These are phyloP conservation scores for Sphaerophoria rueppellii DNA, from an alignment of 2,888 invertebrate species.

Conservation along the genomic window DNA sequence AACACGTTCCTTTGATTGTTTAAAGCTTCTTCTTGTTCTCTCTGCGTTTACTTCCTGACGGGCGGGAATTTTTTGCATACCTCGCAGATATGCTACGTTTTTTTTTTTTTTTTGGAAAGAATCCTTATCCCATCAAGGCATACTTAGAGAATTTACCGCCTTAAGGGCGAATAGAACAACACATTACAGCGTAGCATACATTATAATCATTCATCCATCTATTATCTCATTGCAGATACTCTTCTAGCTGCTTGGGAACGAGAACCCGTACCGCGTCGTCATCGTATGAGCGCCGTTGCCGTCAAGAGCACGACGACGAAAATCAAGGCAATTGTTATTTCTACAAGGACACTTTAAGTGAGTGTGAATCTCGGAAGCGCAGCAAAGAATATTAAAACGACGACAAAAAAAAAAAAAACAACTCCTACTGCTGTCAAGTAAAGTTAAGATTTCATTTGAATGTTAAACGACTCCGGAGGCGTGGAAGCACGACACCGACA, in stretches of 20 bases:
- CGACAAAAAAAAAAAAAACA: constrained; percentile 9
- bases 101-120: constrained; percentile 23
- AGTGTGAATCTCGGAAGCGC: constrained; percentile 68
- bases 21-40: constrained; percentile 70
- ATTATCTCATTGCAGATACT: constrained; percentile 76
- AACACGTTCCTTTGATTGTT: constrained; percentile 75
- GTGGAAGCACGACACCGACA: constrained; percentile 74
- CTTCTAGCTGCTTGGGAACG: constrained; percentile 49
- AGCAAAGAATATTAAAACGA: constrained; percentile 61
- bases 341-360: constrained; percentile 67
- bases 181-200: constrained; percentile 68
- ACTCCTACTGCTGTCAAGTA: constrained; percentile 32
- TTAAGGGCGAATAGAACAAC: constrained; percentile 57
- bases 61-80: constrained; percentile 38
- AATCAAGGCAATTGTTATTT: constrained; percentile 72
- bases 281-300: constrained; percentile 46
- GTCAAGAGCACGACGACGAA: constrained; percentile 58
- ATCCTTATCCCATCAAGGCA: constrained; percentile 43
- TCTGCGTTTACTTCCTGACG: background rate
- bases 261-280: constrained; percentile 3
- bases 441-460: constrained; percentile 75
- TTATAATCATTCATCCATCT: constrained; percentile 71
- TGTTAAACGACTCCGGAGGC: constrained; percentile 81
- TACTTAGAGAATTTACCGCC: background rate
- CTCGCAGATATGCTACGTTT: constrained; percentile 34